Conservation (phyloP, 1,140 invertebrate species). For the Lordiphosa collinella region DNA sequence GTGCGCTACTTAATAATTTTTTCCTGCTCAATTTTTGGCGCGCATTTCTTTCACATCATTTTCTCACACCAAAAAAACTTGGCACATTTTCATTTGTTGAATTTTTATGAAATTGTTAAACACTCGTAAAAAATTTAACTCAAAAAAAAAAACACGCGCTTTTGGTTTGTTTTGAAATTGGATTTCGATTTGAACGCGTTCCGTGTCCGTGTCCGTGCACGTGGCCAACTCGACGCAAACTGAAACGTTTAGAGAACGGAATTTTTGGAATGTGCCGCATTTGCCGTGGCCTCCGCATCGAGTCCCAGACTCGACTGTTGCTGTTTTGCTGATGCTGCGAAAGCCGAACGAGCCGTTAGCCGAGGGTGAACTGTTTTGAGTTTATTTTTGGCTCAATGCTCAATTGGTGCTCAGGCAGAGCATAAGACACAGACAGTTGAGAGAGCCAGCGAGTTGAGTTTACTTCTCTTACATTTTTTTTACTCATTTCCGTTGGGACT, state of each 20-base stretch:
- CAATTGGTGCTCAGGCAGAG: slow-evolving; percentile 1
- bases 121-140: no score
- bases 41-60: slow-evolving; percentile 20
- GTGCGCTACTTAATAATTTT: slow-evolving; percentile 12
- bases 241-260: slow-evolving; percentile 25
- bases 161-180: slow-evolving; percentile 5
- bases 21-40: slow-evolving; percentile 38
- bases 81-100: slow-evolving; percentile 6
- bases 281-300: slow-evolving; percentile 49
- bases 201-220: slow-evolving; percentile 57
- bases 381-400: slow-evolving; percentile 7
- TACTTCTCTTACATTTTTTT: slow-evolving; percentile 10
- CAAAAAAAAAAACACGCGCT: not conserved
- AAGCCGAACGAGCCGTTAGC: not conserved
- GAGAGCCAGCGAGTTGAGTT: not conserved
- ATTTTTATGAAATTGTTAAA: not conserved
- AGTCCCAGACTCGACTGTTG: slow-evolving; percentile 59
- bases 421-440: not conserved
- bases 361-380: slow-evolving; percentile 2
- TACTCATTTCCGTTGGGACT: slow-evolving; percentile 65
- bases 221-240: slow-evolving; percentile 67
- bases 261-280: slow-evolving; percentile 38
- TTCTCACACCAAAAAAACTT: not conserved
- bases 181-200: slow-evolving; percentile 3
- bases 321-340: slow-evolving; percentile 31